Conservation (phyloP, 2,797 vertebrate genomes). For the Amniataba percoides region DNA sequence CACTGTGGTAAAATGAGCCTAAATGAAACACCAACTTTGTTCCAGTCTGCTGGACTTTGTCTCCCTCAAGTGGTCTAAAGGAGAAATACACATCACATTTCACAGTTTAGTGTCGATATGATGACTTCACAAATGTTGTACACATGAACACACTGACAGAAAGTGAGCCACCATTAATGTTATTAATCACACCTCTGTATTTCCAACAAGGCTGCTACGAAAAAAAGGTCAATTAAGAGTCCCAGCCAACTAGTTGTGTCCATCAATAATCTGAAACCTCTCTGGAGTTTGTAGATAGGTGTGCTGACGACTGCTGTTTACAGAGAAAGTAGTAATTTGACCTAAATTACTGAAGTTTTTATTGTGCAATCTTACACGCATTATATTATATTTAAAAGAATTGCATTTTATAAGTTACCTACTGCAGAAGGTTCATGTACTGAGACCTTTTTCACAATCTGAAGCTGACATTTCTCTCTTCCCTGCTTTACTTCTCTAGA, state of each 20-base stretch:
- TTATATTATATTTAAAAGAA: background rate
- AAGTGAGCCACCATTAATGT: background rate
- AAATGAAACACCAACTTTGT: too few species aligned
- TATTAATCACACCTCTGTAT: background rate
- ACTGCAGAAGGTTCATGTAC: background rate
- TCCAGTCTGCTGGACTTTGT: conserved; percentile 68
- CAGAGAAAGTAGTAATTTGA: background rate
- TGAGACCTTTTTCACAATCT: background rate
- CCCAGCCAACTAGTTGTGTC: background rate
- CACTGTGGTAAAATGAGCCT: background rate
- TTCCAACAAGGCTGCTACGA: background rate
- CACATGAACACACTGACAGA: too few species aligned
- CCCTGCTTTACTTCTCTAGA: background rate
- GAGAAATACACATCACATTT: background rate
- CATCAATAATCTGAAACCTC: background rate
- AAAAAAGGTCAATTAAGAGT: background rate
- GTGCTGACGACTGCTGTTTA: background rate
- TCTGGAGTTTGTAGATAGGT: background rate
- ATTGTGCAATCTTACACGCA: background rate
- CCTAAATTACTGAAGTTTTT: background rate
- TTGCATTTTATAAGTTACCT: background rate
- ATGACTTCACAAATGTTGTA: background rate
- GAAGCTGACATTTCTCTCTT: background rate
- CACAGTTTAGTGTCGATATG: background rate
- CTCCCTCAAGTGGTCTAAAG: conserved; percentile 74